phyloP scores from a whole-genome alignment of 2,797 vertebrate species.

The Perodicticus potto region DNA sequence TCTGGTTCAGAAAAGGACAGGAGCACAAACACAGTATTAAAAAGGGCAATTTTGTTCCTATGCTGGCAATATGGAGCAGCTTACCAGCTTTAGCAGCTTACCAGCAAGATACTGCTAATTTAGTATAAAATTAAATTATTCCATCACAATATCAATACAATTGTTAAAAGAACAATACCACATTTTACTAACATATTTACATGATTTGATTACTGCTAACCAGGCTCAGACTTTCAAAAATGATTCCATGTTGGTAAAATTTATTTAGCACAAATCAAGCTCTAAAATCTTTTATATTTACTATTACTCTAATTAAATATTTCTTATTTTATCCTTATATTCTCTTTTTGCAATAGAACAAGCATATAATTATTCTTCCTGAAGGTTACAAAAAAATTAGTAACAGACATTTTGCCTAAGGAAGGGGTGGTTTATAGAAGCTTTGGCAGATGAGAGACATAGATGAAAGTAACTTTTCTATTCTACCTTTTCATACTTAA shows the following conservation, averaged over 20 bases:
- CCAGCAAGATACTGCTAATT: background rate
- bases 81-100: conserved; percentile 39
- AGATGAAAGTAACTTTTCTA: conserved; percentile 30
- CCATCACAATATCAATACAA: background rate
- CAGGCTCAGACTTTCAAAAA: background rate
- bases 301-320: conserved; percentile 21
- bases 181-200: conserved; percentile 33
- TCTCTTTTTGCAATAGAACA: background rate
- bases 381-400: conserved; percentile 7
- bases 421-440: background rate
- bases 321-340: conserved; percentile 25
- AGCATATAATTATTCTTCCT: background rate
- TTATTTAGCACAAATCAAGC: conserved; percentile 25
- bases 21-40: background rate
- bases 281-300: conserved; percentile 1
- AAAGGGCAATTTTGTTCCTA: background rate
- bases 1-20: background rate
- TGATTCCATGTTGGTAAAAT: conserved; percentile 2
- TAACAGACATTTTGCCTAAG: background rate
- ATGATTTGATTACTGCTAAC: conserved; percentile 20
- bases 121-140: conserved; percentile 42
- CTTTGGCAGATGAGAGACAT: background rate
- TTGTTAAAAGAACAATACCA: background rate
- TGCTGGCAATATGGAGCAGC: background rate
- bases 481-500: background rate